A percentile compares a stretch with the other conserved stretches of the same genome.
Evolutionary conservation across 2,888 invertebrate species (phyloP).

Genomic region (Rhagium mordax): DNA sequence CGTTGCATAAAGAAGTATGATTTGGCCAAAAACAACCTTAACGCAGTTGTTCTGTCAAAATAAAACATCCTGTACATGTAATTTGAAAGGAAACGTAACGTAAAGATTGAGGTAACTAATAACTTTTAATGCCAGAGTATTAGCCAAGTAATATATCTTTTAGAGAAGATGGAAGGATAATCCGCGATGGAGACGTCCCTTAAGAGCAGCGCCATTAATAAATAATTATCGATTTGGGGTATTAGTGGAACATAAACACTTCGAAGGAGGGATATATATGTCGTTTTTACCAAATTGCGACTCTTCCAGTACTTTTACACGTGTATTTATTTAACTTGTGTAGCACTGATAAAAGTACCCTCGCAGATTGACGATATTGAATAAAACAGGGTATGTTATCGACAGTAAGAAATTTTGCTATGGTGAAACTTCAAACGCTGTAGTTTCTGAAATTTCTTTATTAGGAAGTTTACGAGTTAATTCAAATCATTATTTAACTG

Average conservation of each 20-base stretch:
- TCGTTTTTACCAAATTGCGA: background rate
- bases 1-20: too few species aligned
- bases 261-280: background rate
- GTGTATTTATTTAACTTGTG: background rate
- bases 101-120: constrained; percentile 4
- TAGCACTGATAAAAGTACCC: background rate
- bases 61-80: background rate
- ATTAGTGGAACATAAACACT: constrained; percentile 19
- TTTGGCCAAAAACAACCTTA: too few species aligned
- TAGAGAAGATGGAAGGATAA: constrained; percentile 8
- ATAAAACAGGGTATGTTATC: too few species aligned
- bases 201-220: constrained; percentile 16
- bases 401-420: too few species aligned
- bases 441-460: too few species aligned
- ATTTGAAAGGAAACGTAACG: background rate
- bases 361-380: too few species aligned
- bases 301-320: background rate
- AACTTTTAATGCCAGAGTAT: constrained; percentile 16
- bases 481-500: too few species aligned
- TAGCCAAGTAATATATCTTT: constrained; percentile 14
- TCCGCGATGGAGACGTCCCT: constrained; percentile 10
- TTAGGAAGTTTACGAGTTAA: too few species aligned
- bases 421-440: too few species aligned
- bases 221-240: constrained; percentile 24
- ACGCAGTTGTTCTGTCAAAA: background rate